Percentiles rank a stretch among this genome's conserved stretches.
phyloP scores from a whole-genome alignment of 2,888 invertebrate genomes.

The Agriotes lineatus region DNA sequence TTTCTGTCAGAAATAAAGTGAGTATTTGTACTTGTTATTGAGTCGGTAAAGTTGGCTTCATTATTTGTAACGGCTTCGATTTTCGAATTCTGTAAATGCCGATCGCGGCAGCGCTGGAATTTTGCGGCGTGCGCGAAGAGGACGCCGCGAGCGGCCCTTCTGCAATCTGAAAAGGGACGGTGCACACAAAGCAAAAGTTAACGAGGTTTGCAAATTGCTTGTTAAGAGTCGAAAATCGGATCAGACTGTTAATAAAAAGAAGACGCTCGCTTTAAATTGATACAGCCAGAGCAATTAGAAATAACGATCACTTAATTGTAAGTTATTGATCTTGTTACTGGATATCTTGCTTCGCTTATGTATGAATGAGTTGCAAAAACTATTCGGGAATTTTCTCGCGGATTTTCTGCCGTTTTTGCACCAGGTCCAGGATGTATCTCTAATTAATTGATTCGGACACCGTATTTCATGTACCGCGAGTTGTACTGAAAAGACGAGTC shows the following conservation, averaged over 20 bases:
- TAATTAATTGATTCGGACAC: too few relatives aligned
- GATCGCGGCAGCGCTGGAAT: constrained; percentile 44
- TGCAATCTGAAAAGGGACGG: constrained; percentile 34
- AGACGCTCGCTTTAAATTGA: constrained; percentile 58
- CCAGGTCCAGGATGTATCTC: constrained; percentile 2
- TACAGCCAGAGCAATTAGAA: constrained; percentile 62
- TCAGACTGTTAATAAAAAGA: constrained; percentile 58
- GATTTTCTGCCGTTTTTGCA: neutral
- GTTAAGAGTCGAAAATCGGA: constrained; percentile 63
- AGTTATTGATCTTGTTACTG: constrained; percentile 65
- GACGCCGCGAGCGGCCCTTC: constrained; percentile 14
- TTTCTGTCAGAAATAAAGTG: constrained; percentile 35
- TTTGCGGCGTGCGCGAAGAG: constrained; percentile 13
- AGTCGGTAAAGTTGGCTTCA: constrained; percentile 51
- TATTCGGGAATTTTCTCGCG: constrained; percentile 24
- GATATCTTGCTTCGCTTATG: constrained; percentile 63
- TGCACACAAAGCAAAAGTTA: constrained; percentile 50
- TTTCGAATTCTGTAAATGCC: constrained; percentile 61
- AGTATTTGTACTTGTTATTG: constrained; percentile 46
- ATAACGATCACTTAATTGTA: constrained; percentile 67
- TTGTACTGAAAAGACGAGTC: too few relatives aligned
- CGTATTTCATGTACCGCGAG: too few relatives aligned
- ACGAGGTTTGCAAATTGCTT: constrained; percentile 65
- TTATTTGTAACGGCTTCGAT: constrained; percentile 62
- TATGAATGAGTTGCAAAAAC: constrained; percentile 49